A percentile compares a stretch with the other conserved stretches of the same genome.
Conservation (phyloP, 2,113 vertebrate genomes). For the Vidua chalybeata region DNA sequence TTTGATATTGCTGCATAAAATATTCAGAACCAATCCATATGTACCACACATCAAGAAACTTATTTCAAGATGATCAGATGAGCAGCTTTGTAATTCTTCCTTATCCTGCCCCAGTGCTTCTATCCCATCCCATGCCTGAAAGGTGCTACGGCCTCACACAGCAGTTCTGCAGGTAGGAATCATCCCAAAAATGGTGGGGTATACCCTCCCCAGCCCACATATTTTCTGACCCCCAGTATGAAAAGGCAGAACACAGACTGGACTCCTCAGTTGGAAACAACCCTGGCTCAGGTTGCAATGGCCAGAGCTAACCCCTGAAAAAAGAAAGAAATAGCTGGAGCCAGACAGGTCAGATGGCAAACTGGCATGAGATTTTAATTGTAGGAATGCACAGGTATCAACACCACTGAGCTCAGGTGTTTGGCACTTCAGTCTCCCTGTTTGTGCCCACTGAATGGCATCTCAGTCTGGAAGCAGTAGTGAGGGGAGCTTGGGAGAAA, state of each 20-base stretch:
- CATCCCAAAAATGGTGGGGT: not conserved
- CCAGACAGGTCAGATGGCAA: not conserved
- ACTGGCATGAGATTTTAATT: not conserved
- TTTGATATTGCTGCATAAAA: not conserved
- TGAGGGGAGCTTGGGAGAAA: not conserved
- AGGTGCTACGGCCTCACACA: not conserved
- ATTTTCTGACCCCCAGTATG: not conserved
- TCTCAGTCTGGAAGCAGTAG: not conserved
- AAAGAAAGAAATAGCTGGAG: not conserved
- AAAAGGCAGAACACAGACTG: not conserved
- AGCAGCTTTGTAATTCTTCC: not conserved
- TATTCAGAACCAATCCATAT: not conserved
- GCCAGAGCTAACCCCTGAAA: not conserved
- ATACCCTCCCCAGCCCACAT: rapidly evolving
- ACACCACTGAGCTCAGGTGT: not conserved
- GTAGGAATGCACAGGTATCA: not conserved
- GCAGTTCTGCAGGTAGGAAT: not conserved
- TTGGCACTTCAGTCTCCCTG: not conserved
- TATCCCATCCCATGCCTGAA: not conserved
- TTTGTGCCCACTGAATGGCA: not conserved
- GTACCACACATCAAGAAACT: not conserved
- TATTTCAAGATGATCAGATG: not conserved
- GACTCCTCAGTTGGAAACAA: not conserved
- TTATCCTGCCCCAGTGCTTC: not conserved
- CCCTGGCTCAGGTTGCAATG: not conserved